phyloP scores from a whole-genome alignment of 2,888 invertebrate species.

The Anoplius nigerrimus region DNA sequence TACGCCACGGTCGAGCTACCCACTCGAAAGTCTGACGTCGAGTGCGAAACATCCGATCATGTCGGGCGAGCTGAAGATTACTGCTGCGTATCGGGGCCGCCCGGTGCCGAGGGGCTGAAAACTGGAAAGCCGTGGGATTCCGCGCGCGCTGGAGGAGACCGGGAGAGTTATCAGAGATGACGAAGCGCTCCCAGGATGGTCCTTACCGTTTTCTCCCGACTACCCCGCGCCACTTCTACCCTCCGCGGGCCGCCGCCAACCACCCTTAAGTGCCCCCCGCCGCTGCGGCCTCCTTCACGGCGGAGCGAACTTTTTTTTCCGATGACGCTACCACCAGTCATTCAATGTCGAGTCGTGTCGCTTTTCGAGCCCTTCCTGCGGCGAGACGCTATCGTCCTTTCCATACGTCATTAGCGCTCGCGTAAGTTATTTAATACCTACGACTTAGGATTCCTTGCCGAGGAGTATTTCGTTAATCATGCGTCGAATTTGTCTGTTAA shows the following conservation, averaged over 20 bases:
- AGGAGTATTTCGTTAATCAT: no score
- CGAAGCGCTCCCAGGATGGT: constrained; percentile 69
- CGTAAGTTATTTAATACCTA: no score
- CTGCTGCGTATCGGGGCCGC: constrained; percentile 33
- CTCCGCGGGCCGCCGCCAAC: neutral
- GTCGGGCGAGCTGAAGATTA: constrained; percentile 53
- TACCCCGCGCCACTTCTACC: constrained; percentile 12
- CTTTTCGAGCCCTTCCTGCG: no score
- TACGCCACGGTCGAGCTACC: neutral
- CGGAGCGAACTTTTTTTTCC: constrained; percentile 30
- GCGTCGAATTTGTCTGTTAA: no score
- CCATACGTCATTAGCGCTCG: no score
- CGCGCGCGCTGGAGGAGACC: constrained; percentile 45
- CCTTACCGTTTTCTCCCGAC: constrained; percentile 63
- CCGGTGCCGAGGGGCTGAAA: constrained; percentile 42
- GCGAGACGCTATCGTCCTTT: no score
- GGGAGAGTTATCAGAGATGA: constrained; percentile 71
- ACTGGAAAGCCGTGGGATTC: constrained; percentile 50
- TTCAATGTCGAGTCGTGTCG: no score
- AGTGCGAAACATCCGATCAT: constrained; percentile 43
- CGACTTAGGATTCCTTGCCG: no score
- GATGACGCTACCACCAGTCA: no score
- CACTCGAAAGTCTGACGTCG: neutral
- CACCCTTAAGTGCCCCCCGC: constrained; percentile 11
- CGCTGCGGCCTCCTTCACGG: constrained; percentile 38